These are phyloP conservation scores for Thereva nobilitata DNA, from an alignment of 2,888 invertebrate species.

Conservation along the genomic window DNA sequence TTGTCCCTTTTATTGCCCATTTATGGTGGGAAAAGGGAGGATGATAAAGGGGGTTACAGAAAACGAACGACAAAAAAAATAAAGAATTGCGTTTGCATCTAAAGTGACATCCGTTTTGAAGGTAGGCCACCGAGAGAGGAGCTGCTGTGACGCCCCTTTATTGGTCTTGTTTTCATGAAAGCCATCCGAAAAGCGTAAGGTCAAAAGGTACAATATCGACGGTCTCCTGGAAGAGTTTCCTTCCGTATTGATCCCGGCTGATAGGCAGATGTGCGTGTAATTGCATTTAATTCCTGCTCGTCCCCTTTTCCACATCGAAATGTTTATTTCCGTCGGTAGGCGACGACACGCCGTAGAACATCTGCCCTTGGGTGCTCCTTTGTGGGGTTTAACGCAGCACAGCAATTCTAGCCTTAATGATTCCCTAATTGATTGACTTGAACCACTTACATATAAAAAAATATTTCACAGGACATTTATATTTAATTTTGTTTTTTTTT, in stretches of 20 bases:
- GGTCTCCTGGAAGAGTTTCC: slow-evolving; percentile 20
- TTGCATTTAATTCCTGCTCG: slow-evolving; percentile 34
- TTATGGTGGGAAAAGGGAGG: slow-evolving; percentile 2
- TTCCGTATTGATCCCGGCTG: slow-evolving; percentile 31
- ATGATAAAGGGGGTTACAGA: not conserved
- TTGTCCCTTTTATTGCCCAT: slow-evolving; percentile 26
- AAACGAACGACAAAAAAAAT: not conserved
- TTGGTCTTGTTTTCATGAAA: no score
- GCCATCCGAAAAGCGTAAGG: not conserved
- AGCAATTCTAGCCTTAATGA: slow-evolving; percentile 1
- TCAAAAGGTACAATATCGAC: slow-evolving; percentile 33
- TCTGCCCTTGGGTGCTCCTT: slow-evolving; percentile 23
- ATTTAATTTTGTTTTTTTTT: no score
- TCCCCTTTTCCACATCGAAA: not conserved
- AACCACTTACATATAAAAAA: no score
- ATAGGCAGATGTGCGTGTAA: slow-evolving; percentile 42
- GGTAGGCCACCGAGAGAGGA: no score
- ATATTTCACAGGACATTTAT: no score
- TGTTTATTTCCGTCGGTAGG: not conserved
- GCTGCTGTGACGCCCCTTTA: no score
- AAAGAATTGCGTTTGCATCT: no score
- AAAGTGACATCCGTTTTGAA: no score
- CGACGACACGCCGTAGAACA: slow-evolving; percentile 15
- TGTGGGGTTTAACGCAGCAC: no score
- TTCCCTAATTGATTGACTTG: slow-evolving; percentile 28